Evolutionary conservation across 2,113 vertebrate species (phyloP).

Genomic region (Ifrita kowaldi): DNA sequence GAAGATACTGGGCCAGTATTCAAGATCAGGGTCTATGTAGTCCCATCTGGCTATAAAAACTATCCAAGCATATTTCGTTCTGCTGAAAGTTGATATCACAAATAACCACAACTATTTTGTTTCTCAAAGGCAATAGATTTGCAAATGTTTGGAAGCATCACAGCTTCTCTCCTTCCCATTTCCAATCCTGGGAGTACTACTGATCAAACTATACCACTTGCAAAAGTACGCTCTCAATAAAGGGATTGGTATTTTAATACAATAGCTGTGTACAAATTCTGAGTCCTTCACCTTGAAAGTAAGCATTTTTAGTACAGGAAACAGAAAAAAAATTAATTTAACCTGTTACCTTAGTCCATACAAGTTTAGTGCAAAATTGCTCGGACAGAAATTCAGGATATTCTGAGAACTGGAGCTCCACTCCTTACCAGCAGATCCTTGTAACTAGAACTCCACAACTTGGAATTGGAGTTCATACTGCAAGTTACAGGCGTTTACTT

Average conservation of each 20-base stretch:
- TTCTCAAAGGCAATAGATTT: not conserved
- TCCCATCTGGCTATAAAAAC: slow-evolving; percentile 6
- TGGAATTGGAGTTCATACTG: not conserved
- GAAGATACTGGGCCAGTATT: not conserved
- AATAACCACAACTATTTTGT: not conserved
- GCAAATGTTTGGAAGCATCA: not conserved
- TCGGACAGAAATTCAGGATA: not conserved
- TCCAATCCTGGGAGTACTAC: not conserved
- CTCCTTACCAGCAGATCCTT: not conserved
- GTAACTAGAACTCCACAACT: not conserved
- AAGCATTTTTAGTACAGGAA: not conserved
- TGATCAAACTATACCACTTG: not conserved
- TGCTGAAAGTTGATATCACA: not conserved
- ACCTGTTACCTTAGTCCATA: not conserved
- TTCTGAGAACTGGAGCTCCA: not conserved
- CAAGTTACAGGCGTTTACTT: not conserved
- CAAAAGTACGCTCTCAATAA: not conserved
- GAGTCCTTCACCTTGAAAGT: not conserved
- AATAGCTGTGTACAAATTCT: not conserved
- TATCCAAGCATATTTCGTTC: not conserved
- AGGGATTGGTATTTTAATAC: not conserved
- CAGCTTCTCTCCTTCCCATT: not conserved
- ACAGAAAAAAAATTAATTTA: not conserved
- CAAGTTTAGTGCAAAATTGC: not conserved
- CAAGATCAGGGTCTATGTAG: not conserved